Base-by-base conservation (phyloP, 2,888 invertebrate genomes). In the Prenolepis imparis region DNA sequence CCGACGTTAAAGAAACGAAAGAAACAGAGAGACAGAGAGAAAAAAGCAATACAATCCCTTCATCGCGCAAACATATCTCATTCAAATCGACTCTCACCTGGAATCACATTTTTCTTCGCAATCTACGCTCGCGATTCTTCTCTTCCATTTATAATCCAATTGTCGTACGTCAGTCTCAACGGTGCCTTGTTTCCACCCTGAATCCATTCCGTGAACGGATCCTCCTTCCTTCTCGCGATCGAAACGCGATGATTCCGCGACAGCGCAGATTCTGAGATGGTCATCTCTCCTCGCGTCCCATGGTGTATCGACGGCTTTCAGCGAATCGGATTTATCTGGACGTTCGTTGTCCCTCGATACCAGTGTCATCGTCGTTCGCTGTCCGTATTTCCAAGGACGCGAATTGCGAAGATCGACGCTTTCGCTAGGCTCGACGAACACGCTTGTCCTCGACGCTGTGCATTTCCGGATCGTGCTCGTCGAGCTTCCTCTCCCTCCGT, bases 361-460 rank as follows among this genome's bases (percentile, higher is more conserved):
- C 70, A 8, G 52, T n/a, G 52, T 67, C 15, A 36, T 24, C 24
- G 39, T 36, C 21, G 64, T 48, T 9, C 24, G 52, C 32, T 44
- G 44, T 6, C 4, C 44, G 44, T 9, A 36, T 12, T 12, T 44
- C n/a, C 12, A 59, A 9, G 59, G 15, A 36, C 36, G 28, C 24
- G 83, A 67, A 21, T 78, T 28, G 64, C 52, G 44, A 32, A 87
- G 55, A 41, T 86, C 80, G 9, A 36, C 52, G 41, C 83, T 88
- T 12, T 66, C 84, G 4, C 83, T 81, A 4, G 85, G 68, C n/a
- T 89, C 89, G 0, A 85, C 89, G 59, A 86, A 83, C n/a, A 89
- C 28, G 52, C 87, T 89, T 4, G 89, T 64, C 36, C 72, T 83
- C 21, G 89, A 87, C 9, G 88, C 68, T 15, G 77, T 83, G 48